Evolutionary conservation across 2,797 vertebrate genomes (phyloP).

Genomic region (Scolopax bukidnonensis): DNA sequence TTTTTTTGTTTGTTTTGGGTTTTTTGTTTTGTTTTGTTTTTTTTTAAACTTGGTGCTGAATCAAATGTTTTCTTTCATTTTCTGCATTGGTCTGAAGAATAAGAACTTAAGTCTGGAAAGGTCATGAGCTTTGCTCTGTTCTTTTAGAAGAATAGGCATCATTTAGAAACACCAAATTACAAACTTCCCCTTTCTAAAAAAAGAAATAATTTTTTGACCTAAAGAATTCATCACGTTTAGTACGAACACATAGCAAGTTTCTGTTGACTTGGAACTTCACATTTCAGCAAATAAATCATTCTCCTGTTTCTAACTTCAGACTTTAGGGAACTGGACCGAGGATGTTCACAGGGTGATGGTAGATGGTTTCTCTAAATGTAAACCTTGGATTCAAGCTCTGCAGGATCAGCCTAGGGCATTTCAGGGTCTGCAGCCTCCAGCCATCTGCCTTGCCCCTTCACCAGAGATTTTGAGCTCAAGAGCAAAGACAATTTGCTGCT

Average conservation of each 20-base stretch:
- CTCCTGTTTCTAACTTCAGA: background rate
- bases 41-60: background rate
- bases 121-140: background rate
- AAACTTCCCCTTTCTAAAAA: background rate
- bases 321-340: background rate
- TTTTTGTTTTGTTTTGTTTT: background rate
- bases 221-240: background rate
- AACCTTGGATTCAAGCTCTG: background rate
- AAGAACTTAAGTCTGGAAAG: background rate
- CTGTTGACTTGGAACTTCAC: background rate
- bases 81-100: background rate
- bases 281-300: background rate
- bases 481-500: background rate
- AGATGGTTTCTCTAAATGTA: background rate
- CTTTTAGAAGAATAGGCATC: background rate
- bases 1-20: background rate
- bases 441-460: background rate
- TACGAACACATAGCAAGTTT: background rate
- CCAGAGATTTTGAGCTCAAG: background rate
- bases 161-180: background rate
- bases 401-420: background rate
- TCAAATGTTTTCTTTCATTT: background rate
- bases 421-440: background rate
- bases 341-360: background rate
- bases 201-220: background rate